Evolutionary conservation across 2,797 vertebrate species (phyloP), one percentile per base, ranked within the genome.

Genomic region (Cetoscarus ocellatus): DNA sequence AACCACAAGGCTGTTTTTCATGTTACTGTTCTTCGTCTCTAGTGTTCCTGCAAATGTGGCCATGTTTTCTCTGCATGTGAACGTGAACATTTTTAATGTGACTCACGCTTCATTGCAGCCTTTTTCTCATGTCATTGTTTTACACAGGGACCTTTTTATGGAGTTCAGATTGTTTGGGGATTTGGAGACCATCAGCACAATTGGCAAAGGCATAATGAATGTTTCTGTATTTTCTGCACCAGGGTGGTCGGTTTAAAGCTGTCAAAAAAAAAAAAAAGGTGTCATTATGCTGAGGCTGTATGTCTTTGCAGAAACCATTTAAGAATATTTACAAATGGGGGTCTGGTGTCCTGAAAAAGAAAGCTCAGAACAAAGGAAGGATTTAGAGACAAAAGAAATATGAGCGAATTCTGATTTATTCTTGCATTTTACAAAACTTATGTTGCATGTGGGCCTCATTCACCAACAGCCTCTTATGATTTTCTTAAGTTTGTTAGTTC

Each of bases 111-210:
- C 79, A 86, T 61, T 86, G 84, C 79, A 68, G 71, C 73, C 61
- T 88, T 86, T 27, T 77, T 55, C 65, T 87, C 83, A 75, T 74
- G 82, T 83, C 86, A 91, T 92, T 93, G 86, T 92, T 92, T 91
- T 71, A 90, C 73, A 81, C 67, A 7, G 67, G 86, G 85, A 78
- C 75, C 83, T 86, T 91, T 27, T 90, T 91, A 86, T 79, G 75
- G 86, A 83, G 71, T 83, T 86, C 65, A 90, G 85, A 93, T 93
- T 94, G 90, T 88, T 90, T 82, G 69, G 93, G 92, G 93, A 91
- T 90, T 93, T 93, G 81, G 92, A 93, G 93, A 92, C 91, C 85
- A 86, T 83, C 64, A 35, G 86, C 81, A 83, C 73, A 86, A 79
- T 80, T 85, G 89, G 76, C 59, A 70, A 63, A 84, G 78, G 49